A percentile compares a stretch with the other conserved stretches of the same genome.
Conservation (phyloP, 1,140 invertebrate genomes). For the Temnothorax nylanderi region DNA sequence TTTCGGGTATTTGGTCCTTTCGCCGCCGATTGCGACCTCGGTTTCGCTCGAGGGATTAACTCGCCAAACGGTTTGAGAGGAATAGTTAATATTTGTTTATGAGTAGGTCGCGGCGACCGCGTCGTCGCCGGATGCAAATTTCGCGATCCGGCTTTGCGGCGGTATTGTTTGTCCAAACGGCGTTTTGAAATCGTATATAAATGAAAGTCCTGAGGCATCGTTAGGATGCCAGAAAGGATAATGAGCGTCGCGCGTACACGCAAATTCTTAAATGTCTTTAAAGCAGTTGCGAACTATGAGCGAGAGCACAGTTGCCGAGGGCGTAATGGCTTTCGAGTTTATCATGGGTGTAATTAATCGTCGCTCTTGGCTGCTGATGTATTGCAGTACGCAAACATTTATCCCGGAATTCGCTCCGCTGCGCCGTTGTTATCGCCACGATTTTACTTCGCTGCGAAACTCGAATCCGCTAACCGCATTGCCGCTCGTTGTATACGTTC, state of each 20-base stretch:
- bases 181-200: constrained; percentile 20
- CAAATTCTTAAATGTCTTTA: constrained; percentile 21
- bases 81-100: constrained; percentile 44
- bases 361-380: constrained; percentile 8
- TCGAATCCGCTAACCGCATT: constrained; percentile 14
- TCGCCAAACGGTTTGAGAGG: constrained; percentile 1
- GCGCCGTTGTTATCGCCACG: constrained; percentile 8
- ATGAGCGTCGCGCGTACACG: background rate
- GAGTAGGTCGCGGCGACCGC: background rate
- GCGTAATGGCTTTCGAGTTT: constrained; percentile 46
- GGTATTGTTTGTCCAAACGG: background rate
- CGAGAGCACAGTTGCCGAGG: constrained; percentile 11
- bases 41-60: background rate
- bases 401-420: constrained; percentile 10
- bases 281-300: background rate
- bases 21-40: constrained; percentile 1
- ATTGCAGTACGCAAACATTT: constrained; percentile 38
- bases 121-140: constrained; percentile 32
- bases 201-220: background rate
- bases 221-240: background rate
- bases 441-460: constrained; percentile 15
- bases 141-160: background rate
- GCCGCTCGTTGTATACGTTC: background rate
- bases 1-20: constrained; percentile 12
- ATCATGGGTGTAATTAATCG: constrained; percentile 44